Evolutionary conservation across 2,888 invertebrate genomes (phyloP).

Genomic region (Xanthorhoe spadicearia): DNA sequence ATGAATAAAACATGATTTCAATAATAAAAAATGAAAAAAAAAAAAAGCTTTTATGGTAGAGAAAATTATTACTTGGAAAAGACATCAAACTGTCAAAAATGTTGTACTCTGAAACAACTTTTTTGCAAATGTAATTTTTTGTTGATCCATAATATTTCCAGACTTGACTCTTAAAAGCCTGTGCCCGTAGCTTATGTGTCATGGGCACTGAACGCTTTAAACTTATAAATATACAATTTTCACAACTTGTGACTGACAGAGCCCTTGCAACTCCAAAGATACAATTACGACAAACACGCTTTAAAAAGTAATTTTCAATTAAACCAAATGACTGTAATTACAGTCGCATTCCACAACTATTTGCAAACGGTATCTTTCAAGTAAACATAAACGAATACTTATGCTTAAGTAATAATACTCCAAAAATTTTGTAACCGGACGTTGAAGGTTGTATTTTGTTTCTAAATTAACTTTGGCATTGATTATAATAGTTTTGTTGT

Average conservation of each 20-base stretch:
- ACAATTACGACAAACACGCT: neutral
- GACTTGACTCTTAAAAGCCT: too few species aligned
- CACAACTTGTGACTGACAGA: neutral
- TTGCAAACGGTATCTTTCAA: conserved; percentile 26
- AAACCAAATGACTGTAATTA: conserved; percentile 14
- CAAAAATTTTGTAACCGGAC: conserved; percentile 39
- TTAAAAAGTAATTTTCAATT: neutral
- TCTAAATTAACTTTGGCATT: conserved; percentile 22
- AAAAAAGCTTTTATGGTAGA: too few species aligned
- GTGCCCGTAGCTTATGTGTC: too few species aligned
- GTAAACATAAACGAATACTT: conserved; percentile 16
- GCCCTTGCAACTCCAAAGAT: neutral
- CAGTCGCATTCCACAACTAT: conserved; percentile 17
- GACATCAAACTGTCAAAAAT: too few species aligned
- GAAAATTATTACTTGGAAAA: too few species aligned
- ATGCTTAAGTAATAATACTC: conserved; percentile 30
- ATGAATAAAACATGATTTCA: neutral
- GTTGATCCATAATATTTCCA: too few species aligned
- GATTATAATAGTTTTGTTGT: neutral
- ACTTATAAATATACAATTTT: neutral
- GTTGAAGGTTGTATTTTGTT: conserved; percentile 35
- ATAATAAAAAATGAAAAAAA: too few species aligned
- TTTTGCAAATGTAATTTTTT: too few species aligned
- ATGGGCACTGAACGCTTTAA: neutral
- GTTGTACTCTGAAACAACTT: too few species aligned